Conservation (phyloP, 2,113 vertebrate species). For the Orientallactaga bullata region DNA sequence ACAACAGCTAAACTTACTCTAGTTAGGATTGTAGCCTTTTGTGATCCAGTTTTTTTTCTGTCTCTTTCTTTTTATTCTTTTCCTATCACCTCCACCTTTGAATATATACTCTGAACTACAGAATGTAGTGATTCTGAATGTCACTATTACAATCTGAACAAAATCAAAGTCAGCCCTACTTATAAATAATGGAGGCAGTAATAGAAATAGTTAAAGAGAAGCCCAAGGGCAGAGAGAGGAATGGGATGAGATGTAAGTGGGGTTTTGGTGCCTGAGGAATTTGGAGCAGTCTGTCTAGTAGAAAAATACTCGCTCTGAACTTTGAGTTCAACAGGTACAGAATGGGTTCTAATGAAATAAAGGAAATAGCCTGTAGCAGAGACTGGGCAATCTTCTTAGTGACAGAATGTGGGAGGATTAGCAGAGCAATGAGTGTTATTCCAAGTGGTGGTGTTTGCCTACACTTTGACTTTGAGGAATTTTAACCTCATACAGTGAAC, state of each 20-base stretch:
- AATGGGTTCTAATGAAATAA: neutral
- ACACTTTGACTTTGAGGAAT: neutral
- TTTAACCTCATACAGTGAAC: neutral
- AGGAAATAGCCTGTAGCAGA: neutral
- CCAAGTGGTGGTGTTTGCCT: neutral
- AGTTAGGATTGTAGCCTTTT: too few relatives aligned
- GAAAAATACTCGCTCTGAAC: neutral
- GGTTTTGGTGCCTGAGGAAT: neutral
- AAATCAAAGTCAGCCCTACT: neutral
- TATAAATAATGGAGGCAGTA: neutral
- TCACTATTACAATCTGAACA: neutral
- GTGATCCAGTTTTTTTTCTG: too few relatives aligned
- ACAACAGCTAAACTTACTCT: too few relatives aligned
- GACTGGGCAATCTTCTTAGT: neutral
- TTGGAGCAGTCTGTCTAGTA: neutral
- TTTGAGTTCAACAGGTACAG: neutral
- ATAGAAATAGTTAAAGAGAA: neutral
- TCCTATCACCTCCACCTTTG: too few relatives aligned
- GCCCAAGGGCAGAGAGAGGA: neutral
- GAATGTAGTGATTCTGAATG: neutral
- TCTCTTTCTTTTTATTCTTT: too few relatives aligned
- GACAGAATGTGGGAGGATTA: rapidly evolving
- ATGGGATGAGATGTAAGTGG: neutral
- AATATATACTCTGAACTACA: too few relatives aligned
- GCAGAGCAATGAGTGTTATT: neutral